Conservation (phyloP, 2,113 vertebrate genomes). For the Procavia capensis region DNA sequence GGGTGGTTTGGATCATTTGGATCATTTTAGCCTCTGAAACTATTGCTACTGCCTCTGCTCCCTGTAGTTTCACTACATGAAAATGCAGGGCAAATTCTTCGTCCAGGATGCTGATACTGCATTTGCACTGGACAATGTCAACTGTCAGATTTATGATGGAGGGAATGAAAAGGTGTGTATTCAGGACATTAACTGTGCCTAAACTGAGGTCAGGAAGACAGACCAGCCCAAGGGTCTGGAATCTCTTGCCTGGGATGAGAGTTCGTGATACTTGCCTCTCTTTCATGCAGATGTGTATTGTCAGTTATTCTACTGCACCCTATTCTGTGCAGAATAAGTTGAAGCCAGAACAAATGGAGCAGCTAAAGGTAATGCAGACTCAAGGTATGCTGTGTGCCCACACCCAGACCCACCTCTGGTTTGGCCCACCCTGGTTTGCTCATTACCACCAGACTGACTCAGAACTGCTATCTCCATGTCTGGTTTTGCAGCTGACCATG, state of each 20-base stretch:
- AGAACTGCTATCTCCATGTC: background rate
- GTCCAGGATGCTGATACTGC: constrained; percentile 87
- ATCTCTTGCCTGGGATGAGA: background rate
- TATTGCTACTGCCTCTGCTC: constrained; percentile 79
- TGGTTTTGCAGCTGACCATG: constrained; percentile 84
- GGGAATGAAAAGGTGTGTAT: constrained; percentile 87
- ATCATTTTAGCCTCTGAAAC: background rate
- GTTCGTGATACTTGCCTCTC: background rate
- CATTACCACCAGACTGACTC: background rate
- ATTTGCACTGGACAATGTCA: constrained; percentile 87
- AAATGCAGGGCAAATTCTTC: constrained; percentile 88
- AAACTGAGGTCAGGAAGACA: background rate
- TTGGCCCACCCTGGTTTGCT: background rate
- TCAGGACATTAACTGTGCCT: background rate
- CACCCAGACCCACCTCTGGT: background rate
- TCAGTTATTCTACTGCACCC: background rate
- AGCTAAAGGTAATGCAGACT: constrained; percentile 82
- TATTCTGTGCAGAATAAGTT: constrained; percentile 37
- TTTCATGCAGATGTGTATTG: constrained; percentile 69
- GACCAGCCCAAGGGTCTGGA: background rate
- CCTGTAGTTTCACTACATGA: constrained; percentile 89
- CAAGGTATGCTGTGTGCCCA: background rate
- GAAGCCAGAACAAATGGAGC: constrained; percentile 66
- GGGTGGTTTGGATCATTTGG: background rate
- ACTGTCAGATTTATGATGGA: constrained; percentile 88